Percentiles rank a stretch among this genome's conserved stretches.
Conservation (phyloP, 1,140 invertebrate genomes). For the Acyrthosiphon pisum region DNA sequence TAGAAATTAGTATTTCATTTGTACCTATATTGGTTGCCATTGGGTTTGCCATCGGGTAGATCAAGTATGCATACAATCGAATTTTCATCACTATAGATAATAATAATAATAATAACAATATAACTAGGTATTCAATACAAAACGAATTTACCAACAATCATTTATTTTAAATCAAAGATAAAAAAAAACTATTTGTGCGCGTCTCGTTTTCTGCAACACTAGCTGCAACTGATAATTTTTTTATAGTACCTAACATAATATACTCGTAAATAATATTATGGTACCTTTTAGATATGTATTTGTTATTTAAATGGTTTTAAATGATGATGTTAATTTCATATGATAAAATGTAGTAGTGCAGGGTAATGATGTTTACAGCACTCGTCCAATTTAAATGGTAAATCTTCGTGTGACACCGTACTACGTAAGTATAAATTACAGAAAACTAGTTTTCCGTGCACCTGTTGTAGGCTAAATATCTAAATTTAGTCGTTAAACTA, state of each 20-base stretch:
- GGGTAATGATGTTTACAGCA: background rate
- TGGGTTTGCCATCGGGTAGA: too few species aligned
- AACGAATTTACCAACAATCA: background rate
- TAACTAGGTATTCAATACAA: background rate
- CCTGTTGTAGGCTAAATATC: background rate
- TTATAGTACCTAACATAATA: background rate
- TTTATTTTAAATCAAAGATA: background rate
- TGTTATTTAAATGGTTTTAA: background rate
- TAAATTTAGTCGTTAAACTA: background rate
- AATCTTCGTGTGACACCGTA: background rate
- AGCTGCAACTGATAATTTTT: background rate
- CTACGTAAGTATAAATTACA: background rate
- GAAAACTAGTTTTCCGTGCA: background rate
- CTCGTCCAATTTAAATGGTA: background rate
- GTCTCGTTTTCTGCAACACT: background rate
- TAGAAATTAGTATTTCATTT: too few species aligned
- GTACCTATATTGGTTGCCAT: too few species aligned
- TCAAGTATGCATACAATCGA: too few species aligned
- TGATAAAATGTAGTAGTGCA: background rate
- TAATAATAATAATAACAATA: background rate
- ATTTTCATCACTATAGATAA: too few species aligned
- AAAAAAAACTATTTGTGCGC: background rate
- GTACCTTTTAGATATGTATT: background rate
- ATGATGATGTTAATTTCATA: background rate
- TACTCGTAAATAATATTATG: background rate